Evolutionary conservation across 2,113 vertebrate genomes (phyloP).

Genomic region (Macaca mulatta): DNA sequence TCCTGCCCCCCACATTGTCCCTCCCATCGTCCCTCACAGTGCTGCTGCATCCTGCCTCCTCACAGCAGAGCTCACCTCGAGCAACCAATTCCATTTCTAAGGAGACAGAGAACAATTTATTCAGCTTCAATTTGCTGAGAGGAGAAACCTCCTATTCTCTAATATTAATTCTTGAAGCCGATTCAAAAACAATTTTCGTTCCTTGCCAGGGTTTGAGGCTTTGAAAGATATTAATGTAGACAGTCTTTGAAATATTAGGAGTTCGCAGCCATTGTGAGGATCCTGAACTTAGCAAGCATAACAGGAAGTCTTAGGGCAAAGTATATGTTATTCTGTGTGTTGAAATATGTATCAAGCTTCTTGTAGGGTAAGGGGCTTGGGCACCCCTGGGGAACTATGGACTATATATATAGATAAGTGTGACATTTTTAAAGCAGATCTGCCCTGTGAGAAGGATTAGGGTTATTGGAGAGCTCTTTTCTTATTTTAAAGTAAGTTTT

Average conservation of each 20-base stretch:
- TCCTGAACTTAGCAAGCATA: conserved; percentile 23
- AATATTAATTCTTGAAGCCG: conserved; percentile 78
- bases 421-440: not conserved
- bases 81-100: conserved; percentile 74
- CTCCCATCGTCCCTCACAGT: too few species aligned
- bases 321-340: not conserved
- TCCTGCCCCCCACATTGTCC: not conserved
- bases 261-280: conserved; percentile 45
- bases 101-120: conserved; percentile 75
- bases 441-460: not conserved
- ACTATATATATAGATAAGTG: not conserved
- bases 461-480: not conserved
- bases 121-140: conserved; percentile 78
- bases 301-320: conserved; percentile 16
- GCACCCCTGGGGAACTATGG: not conserved
- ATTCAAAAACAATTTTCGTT: conserved; percentile 78
- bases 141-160: conserved; percentile 68
- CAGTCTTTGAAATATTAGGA: conserved; percentile 71
- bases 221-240: conserved; percentile 76
- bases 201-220: conserved; percentile 57
- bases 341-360: conserved; percentile 33
- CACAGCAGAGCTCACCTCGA: conserved; percentile 36
- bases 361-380: not conserved
- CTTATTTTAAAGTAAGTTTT: conserved; percentile 17
- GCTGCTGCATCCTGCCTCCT: not conserved